Evolutionary conservation across 2,797 vertebrate genomes (phyloP), one percentile per base, ranked within the genome.

Genomic region (Scleropages formosus): DNA sequence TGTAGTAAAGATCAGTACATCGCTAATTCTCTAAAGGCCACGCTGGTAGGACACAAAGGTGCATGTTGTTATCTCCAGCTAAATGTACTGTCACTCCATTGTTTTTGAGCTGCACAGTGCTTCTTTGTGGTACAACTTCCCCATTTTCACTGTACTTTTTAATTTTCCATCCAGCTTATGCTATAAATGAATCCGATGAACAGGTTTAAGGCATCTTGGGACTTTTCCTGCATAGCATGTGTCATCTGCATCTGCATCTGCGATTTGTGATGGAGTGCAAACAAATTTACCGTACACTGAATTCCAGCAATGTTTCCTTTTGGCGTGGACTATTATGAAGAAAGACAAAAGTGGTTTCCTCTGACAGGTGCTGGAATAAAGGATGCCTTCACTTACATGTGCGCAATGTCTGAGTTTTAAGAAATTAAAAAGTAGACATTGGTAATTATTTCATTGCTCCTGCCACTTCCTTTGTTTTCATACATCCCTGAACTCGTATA

Each of bases 71-170:
- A 61, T 51, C 61, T 20, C 39, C 16, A 77, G 44, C 49, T 39
- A 4, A 65, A 10, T 20, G 51, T 18, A 72, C 61, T 72, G 67
- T 64, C 49, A 70, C 59, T 24, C 22, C 27, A 63, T 65, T 77
- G 75, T 72, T n/a, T 44, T 27, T 61, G 53, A 71, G 31, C 6
- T 18, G 22, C 24, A 77, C 44, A 77, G 53, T 67, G 51, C 51
- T 65, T 51, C 70, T 72, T 77, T 77, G 76, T 77, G 70, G 24
- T n/a, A 73, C 6, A 58, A 73, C 76, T 77, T 77, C 76, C 76
- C 53, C 70, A 59, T 73, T 73, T 77, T 46, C 12, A 22, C 53
- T 56, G 13, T 22, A 31, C 72, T 72, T 66, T 56, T 74, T 74
- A 56, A 73, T 66, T 53, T 65, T 18, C 15, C 53, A 31, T 47